Evolutionary conservation across 30 jellyfish, hydroid and myxozoan genomes (phyloP).

Genomic region (Calvadosia cruxmelitensis): DNA sequence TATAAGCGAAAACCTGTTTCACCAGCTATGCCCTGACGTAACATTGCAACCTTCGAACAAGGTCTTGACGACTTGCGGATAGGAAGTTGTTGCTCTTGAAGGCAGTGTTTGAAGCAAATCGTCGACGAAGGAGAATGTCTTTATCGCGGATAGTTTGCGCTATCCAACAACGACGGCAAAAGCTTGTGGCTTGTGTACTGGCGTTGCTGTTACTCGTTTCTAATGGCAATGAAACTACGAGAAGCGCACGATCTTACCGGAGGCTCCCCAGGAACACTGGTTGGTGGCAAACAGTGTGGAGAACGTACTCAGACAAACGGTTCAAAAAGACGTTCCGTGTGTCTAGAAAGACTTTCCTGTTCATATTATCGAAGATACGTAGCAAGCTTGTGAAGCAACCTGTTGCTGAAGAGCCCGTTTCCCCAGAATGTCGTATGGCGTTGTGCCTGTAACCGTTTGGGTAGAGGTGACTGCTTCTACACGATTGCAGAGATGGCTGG

Average conservation of each 20-base stretch:
- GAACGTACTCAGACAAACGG: slow-evolving; percentile 13
- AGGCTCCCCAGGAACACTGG: slow-evolving; percentile 20
- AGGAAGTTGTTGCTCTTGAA: neutral
- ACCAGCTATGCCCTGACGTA: neutral
- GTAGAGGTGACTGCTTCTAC: slow-evolving; percentile 27
- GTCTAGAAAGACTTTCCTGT: slow-evolving; percentile 11
- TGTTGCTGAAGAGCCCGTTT: slow-evolving; percentile 14
- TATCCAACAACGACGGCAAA: no score
- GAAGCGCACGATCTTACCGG: slow-evolving; percentile 47
- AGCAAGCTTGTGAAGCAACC: slow-evolving; percentile 10
- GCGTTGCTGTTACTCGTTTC: no score
- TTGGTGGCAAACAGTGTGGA: slow-evolving; percentile 34
- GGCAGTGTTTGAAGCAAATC: no score
- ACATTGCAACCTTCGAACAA: neutral
- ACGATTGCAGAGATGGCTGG: slow-evolving; percentile 35
- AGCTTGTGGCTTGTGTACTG: no score
- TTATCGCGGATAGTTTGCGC: no score
- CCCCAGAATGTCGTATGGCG: slow-evolving; percentile 32
- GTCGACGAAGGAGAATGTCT: no score
- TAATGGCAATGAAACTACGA: no score
- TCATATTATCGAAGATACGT: slow-evolving; percentile 17
- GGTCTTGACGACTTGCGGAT: neutral
- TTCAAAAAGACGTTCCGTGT: slow-evolving; percentile 26
- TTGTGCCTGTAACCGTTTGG: slow-evolving; percentile 20
- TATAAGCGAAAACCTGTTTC: neutral